These are phyloP conservation scores for Heliconius erato DNA, from an alignment of 2,888 invertebrate species.

Conservation along the genomic window DNA sequence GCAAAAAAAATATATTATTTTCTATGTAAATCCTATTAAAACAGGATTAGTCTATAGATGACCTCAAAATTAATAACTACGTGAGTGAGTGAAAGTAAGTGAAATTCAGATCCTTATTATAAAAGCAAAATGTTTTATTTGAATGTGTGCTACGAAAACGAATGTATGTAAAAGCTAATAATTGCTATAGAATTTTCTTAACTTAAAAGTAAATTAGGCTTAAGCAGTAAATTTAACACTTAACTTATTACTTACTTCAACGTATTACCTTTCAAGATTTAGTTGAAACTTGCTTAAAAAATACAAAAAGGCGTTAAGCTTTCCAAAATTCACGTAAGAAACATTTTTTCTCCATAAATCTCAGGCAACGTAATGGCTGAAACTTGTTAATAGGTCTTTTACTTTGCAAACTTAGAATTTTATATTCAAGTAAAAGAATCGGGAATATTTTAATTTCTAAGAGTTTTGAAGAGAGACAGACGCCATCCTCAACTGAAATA, in stretches of 20 bases:
- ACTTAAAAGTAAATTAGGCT: too few relatives aligned
- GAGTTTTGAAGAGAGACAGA: not conserved
- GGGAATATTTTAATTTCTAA: constrained; percentile 26
- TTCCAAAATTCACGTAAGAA: constrained; percentile 23
- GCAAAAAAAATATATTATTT: not conserved
- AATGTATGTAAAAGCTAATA: not conserved
- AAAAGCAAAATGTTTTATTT: not conserved
- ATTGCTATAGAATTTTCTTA: not conserved
- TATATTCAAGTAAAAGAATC: constrained; percentile 41
- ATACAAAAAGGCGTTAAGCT: not conserved
- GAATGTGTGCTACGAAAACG: not conserved
- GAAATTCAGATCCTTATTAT: not conserved
- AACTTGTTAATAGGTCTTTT: constrained; percentile 47
- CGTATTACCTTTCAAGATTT: not conserved
- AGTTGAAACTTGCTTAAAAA: constrained; percentile 1
- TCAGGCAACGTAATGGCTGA: constrained; percentile 37
- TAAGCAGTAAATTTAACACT: not conserved
- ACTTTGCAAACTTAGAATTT: constrained; percentile 42
- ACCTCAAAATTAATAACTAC: not conserved
- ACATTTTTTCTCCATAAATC: constrained; percentile 23
- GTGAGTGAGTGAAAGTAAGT: too few relatives aligned
- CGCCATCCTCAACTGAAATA: not conserved
- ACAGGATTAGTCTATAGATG: not conserved
- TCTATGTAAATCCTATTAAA: not conserved
- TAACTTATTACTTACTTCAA: not conserved